phyloP scores from a whole-genome alignment of 1,140 invertebrate species.

The Trissolcus basalis region DNA sequence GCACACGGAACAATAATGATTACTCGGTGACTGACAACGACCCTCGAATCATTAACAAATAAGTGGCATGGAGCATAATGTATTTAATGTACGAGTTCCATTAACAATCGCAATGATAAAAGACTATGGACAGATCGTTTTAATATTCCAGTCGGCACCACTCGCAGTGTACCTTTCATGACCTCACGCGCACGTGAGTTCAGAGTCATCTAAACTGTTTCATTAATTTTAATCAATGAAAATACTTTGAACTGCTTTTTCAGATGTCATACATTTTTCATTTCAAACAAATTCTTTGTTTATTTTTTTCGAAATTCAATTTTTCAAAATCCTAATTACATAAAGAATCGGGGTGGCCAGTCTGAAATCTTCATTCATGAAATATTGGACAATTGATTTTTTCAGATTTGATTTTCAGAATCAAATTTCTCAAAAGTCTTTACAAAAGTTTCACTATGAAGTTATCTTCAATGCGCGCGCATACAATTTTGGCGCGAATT shows the following conservation, averaged over 20 bases:
- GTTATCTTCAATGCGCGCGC: too few species aligned
- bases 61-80: slow-evolving; percentile 54
- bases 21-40: slow-evolving; percentile 51
- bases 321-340: too few species aligned
- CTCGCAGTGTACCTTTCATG: slow-evolving; percentile 26
- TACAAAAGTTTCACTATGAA: too few species aligned
- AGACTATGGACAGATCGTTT: slow-evolving; percentile 47
- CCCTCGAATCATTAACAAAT: slow-evolving; percentile 60
- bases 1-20: slow-evolving; percentile 44
- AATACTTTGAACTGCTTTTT: slow-evolving; percentile 11
- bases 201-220: slow-evolving; percentile 36
- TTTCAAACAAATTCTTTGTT: neutral
- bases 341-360: too few species aligned
- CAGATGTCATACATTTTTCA: slow-evolving; percentile 3
- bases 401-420: too few species aligned
- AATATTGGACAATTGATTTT: too few species aligned
- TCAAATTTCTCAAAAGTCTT: too few species aligned
- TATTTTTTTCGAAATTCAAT: slow-evolving; percentile 8
- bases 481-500: too few species aligned
- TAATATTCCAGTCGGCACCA: slow-evolving; percentile 37
- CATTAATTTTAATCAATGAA: slow-evolving; percentile 29
- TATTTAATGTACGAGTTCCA: slow-evolving; percentile 55
- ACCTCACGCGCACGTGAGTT: slow-evolving; percentile 48
- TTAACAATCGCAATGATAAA: slow-evolving; percentile 54
- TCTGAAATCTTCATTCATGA: too few species aligned